Base-by-base conservation (phyloP, 2,888 invertebrate genomes). In the Auanema sp. region DNA sequence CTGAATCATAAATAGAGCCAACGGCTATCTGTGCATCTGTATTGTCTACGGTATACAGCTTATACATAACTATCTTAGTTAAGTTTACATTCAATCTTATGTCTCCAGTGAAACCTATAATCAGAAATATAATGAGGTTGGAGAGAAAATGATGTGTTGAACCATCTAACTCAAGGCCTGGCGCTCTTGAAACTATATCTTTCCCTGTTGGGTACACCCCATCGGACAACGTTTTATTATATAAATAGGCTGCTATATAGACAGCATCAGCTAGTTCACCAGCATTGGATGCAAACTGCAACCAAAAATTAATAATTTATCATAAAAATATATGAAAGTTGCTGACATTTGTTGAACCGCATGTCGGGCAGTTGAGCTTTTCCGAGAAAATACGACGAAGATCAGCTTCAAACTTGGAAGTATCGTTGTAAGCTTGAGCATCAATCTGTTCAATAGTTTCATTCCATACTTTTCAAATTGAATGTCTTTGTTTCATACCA, bases 341-440 rank as follows among this genome's bases (percentile, higher is more conserved):
- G 47, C 47, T 18, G 8, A 47, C 16, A 5, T 8, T 6, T 16
- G 47, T 16, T 21, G 47, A 47, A 47, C 21, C 16, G 8, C 16
- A 47, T 47, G 16, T 47, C 4, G 47, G 47, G 5, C 47, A 47
- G 47, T 47, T 47, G 47, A 47, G 33, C 33, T 33, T 33, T 33
- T 33, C 33, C 4, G 33, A 33, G 8, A 21, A 47, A 21, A 47
- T 47, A 10, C 47, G 47, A 3, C 21, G 47, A 3, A 18, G 10
- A 44, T 33, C 33, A 33, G 33, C 33, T 33, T 33, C 60, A 43
- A 69, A 66, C 8, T 55, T 24, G 0, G 63, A 43, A 0, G 65
- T 69, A 23, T 69, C 61, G 44, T 69, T 66, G 40, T 66, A 69
- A 16, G 64, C 60, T 18, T 69, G 68, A 23, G 52, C 55, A 25